Evolutionary conservation across 2,888 invertebrate species (phyloP).

Genomic region (Scaptomyza tumidula): DNA sequence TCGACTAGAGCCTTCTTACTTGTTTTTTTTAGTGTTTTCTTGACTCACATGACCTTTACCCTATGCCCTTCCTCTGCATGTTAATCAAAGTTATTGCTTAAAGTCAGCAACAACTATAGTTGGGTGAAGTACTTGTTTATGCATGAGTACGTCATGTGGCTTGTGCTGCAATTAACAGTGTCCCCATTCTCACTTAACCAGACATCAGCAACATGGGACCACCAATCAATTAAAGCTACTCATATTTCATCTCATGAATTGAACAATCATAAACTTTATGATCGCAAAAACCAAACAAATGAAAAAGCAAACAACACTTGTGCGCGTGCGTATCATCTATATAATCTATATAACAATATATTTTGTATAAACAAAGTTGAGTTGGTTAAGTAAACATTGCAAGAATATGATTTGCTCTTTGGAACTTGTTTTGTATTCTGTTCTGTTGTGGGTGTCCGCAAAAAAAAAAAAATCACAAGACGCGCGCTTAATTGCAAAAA

Average conservation of each 20-base stretch:
- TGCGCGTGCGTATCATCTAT: constrained; percentile 59
- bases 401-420: constrained; percentile 2
- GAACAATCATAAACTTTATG: constrained; percentile 15
- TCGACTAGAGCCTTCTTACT: no score
- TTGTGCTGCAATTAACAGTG: constrained; percentile 29
- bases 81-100: neutral
- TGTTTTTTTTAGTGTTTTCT: neutral
- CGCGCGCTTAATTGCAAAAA: constrained; percentile 16
- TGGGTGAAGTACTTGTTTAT: neutral
- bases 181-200: constrained; percentile 12
- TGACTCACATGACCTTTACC: neutral
- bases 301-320: constrained; percentile 5
- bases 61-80: neutral
- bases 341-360: constrained; percentile 17
- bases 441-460: constrained; percentile 10
- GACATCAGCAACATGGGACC: constrained; percentile 36
- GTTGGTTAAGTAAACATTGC: neutral
- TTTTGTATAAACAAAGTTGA: constrained; percentile 30
- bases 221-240: constrained; percentile 46
- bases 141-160: constrained; percentile 7
- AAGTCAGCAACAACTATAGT: neutral
- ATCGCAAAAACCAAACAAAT: constrained; percentile 26
- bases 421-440: no score
- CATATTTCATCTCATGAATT: constrained; percentile 50
- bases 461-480: constrained; percentile 23